Evolutionary conservation across 2,113 vertebrate species (phyloP), one percentile per base, ranked within the genome.

Genomic region (Daubentonia madagascariensis): DNA sequence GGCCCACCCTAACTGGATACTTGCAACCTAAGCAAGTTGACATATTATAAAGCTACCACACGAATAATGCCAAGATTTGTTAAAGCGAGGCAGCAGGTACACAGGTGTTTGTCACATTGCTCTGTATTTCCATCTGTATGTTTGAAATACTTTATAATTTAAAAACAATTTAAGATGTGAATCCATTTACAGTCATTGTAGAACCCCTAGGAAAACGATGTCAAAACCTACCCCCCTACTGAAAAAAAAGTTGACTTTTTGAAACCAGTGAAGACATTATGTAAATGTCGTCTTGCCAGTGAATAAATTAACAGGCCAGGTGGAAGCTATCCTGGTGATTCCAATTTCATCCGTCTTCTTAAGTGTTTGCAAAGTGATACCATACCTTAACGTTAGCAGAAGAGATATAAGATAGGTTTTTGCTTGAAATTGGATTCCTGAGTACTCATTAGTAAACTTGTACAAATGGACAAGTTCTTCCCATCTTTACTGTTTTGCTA

Each of bases 361-460:
- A 98, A 99, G 99, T 99, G 98, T 99, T 97, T 97, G 97, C 98
- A 97, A 95, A 97, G 99, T 99, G 98, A 99, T 97, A 97, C 95
- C 98, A 98, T 96, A 97, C 98, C 98, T 98, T 97, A 92, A 94
- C 96, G 93, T 98, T 94, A 98, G 95, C 97, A 97, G 98, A 95
- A 61, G 94, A 97, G 98, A 97, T 81, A 98, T 90, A 92, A 97
- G 98, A 98, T 99, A 97, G 97, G 98, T 96, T 98, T 1, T 96
- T 97, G 98, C 98, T 98, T 99, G 99, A 99, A 99, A 99, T 97
- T 97, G 96, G 98, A 99, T 97, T 97, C 98, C 89, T 22, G 79
- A 94, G 96, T 97, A 92, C 97, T 95, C 97, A 93, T 98, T 98
- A 98, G 52, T 48, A 85, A 92, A 37, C 90, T 40, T 89, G 32